phyloP scores from a whole-genome alignment of 1,140 invertebrate species.

The Drosophila burlai region DNA sequence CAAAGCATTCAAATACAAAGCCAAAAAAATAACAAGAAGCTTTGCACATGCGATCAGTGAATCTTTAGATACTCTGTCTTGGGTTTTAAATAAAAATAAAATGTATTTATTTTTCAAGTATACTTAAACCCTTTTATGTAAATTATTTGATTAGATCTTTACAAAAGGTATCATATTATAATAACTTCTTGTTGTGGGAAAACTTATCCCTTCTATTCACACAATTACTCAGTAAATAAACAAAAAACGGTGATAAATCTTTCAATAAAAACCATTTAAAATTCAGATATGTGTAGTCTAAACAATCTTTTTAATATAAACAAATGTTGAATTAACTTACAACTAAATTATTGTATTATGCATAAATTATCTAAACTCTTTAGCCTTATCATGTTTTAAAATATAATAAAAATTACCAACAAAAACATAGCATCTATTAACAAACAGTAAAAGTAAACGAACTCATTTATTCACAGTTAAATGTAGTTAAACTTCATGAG shows the following conservation, averaged over 20 bases:
- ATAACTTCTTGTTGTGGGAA: neutral
- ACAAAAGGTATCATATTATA: neutral
- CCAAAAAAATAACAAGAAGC: conserved; percentile 14
- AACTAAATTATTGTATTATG: too few relatives aligned
- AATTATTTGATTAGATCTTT: neutral
- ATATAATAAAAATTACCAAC: neutral
- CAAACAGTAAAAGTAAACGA: neutral
- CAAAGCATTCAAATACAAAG: conserved; percentile 46
- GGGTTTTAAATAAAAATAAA: neutral
- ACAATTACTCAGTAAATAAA: conserved; percentile 2
- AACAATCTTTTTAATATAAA: too few relatives aligned
- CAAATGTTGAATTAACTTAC: too few relatives aligned
- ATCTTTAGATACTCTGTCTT: conserved; percentile 3
- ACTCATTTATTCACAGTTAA: conserved; percentile 5
- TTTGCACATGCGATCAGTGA: neutral
- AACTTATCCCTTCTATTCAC: neutral
- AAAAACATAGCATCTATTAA: neutral
- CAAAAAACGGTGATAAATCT: neutral
- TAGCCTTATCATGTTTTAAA: neutral
- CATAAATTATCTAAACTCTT: too few relatives aligned
- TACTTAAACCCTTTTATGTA: neutral
- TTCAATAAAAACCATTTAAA: neutral
- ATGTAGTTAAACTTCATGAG: neutral
- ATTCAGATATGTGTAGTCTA: neutral
- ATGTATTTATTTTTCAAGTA: neutral